Conservation (phyloP, 1,140 invertebrate species). For the Tetramorium simillimum region DNA sequence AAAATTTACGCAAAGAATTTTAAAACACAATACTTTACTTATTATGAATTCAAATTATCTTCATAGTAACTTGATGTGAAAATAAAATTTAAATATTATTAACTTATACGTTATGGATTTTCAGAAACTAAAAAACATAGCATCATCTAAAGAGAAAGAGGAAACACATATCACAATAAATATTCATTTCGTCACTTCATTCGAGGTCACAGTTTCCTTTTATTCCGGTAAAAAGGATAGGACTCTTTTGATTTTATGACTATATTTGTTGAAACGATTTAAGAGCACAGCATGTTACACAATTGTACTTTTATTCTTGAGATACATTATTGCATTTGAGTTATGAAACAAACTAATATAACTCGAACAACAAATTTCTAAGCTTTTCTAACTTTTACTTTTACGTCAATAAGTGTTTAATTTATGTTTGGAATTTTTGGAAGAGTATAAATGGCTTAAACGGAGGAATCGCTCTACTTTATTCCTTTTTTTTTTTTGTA, state of each 20-base stretch:
- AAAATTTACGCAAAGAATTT: not conserved
- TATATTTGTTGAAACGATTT: not conserved
- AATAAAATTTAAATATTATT: slow-evolving; percentile 2
- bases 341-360: slow-evolving; percentile 44
- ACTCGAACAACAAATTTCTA: not conserved
- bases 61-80: not conserved
- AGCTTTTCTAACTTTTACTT: slow-evolving; percentile 46
- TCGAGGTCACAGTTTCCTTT: not conserved
- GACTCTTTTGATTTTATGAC: slow-evolving; percentile 2
- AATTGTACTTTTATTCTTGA: slow-evolving; percentile 81
- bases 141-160: not conserved
- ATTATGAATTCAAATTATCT: not conserved
- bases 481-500: slow-evolving; percentile 43
- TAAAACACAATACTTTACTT: not conserved
- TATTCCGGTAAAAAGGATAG: not conserved
- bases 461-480: slow-evolving; percentile 43
- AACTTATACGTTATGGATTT: not conserved
- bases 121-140: not conserved
- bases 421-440: not conserved
- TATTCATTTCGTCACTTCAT: not conserved
- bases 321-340: slow-evolving; percentile 77
- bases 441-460: slow-evolving; percentile 45
- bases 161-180: not conserved
- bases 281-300: slow-evolving; percentile 74
- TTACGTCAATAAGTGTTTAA: slow-evolving; percentile 42